These are phyloP conservation scores for Arizona elegans DNA, from an alignment of 2,113 vertebrate species.

Conservation along the genomic window DNA sequence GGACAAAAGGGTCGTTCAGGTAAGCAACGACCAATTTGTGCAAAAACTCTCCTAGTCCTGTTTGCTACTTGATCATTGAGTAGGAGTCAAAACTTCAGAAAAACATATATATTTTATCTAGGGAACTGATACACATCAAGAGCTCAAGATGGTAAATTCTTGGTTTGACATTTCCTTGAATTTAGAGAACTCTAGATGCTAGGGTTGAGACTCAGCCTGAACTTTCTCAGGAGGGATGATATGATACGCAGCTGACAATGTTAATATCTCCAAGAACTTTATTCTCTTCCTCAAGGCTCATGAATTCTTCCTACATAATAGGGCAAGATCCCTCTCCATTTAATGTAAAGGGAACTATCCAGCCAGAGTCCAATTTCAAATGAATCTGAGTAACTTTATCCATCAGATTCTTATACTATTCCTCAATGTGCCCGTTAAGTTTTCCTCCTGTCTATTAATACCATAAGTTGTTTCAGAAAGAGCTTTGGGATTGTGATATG, in stretches of 20 bases:
- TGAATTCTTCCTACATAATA: background rate
- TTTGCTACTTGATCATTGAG: background rate
- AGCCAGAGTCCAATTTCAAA: background rate
- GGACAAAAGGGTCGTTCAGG: too few species aligned
- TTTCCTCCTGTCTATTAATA: too few species aligned
- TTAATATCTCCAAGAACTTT: background rate
- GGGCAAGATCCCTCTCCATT: background rate
- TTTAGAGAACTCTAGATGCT: background rate
- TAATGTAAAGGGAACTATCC: background rate
- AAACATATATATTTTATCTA: background rate
- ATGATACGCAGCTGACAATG: background rate
- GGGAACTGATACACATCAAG: background rate
- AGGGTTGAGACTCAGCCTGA: background rate
- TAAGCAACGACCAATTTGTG: too few species aligned
- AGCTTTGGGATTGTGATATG: too few species aligned
- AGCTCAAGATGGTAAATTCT: background rate
- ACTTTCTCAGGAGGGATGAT: too few species aligned
- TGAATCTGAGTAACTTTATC: background rate
- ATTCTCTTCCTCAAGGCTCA: background rate
- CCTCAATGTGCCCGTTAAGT: background rate
- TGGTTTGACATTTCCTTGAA: background rate
- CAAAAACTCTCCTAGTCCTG: background rate
- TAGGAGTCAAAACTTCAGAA: background rate
- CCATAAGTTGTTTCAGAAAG: too few species aligned
- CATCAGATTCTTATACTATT: background rate